Evolutionary conservation across 2,888 invertebrate species (phyloP).

Genomic region (Pollenia amentaria): DNA sequence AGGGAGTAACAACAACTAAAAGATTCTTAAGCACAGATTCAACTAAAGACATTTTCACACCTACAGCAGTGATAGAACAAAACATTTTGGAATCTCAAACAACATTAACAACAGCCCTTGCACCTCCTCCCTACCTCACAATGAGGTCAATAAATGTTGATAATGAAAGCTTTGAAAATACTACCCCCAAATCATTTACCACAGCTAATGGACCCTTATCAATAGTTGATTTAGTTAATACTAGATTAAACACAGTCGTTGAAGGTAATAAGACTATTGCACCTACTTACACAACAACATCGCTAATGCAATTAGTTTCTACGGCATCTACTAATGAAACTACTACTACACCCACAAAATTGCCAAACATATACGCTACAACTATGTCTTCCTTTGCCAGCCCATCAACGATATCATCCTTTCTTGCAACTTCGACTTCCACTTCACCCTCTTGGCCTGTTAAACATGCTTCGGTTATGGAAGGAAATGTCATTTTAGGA

Average conservation of each 20-base stretch:
- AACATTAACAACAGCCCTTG: slow-evolving; percentile 49
- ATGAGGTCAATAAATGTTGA: not conserved
- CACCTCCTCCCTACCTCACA: not conserved
- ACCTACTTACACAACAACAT: not conserved
- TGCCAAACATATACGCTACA: slow-evolving; percentile 4
- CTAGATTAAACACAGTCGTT: slow-evolving; percentile 28
- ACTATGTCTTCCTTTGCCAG: not conserved
- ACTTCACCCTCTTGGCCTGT: slow-evolving; percentile 89
- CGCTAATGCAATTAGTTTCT: slow-evolving; percentile 39
- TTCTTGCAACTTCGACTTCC: slow-evolving; percentile 64
- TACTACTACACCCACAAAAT: not conserved
- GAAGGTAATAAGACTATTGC: not conserved
- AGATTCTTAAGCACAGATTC: not conserved
- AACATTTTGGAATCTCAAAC: slow-evolving; percentile 37
- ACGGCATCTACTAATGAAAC: not conserved
- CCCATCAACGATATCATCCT: not conserved
- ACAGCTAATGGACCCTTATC: slow-evolving; percentile 15
- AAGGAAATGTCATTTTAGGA: slow-evolving; percentile 94
- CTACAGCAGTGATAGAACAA: slow-evolving; percentile 4
- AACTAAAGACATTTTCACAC: not conserved
- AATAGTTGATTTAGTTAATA: slow-evolving; percentile 39
- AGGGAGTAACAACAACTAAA: not conserved
- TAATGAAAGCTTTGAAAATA: not conserved
- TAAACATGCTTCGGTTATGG: slow-evolving; percentile 93
- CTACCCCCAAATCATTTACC: not conserved